phyloP scores from a whole-genome alignment of 2,113 vertebrate species.

The Ictalurus furcatus region DNA sequence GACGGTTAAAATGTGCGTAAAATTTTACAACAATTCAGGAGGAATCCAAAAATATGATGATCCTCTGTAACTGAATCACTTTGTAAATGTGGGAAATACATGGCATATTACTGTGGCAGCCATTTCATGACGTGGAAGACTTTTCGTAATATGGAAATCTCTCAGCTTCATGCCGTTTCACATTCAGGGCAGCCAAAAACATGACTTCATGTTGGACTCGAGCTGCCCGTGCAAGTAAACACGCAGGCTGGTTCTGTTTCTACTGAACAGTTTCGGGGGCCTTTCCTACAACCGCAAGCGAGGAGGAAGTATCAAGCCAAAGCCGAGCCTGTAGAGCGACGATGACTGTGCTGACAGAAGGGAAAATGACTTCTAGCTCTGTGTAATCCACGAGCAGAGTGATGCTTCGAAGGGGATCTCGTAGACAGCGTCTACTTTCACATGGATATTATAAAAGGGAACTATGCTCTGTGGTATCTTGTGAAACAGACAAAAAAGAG shows the following conservation, averaged over 20 bases:
- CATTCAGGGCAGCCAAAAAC: slow-evolving; percentile 7
- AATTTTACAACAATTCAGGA: neutral
- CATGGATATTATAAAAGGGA: slow-evolving; percentile 29
- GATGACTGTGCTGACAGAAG: slow-evolving; percentile 65
- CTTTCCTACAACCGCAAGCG: slow-evolving; percentile 62
- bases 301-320: slow-evolving; percentile 50
- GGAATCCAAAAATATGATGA: neutral
- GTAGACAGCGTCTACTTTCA: slow-evolving; percentile 30
- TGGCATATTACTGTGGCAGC: neutral
- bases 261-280: slow-evolving; percentile 53
- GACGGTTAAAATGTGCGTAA: neutral
- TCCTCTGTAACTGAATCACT: neutral
- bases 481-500: slow-evolving; percentile 1
- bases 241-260: neutral
- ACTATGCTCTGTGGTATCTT: slow-evolving; percentile 16
- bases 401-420: slow-evolving; percentile 17
- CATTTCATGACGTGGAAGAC: neutral
- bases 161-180: neutral
- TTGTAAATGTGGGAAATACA: neutral
- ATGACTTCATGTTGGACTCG: neutral
- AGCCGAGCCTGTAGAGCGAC: slow-evolving; percentile 56
- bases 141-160: neutral
- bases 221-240: neutral
- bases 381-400: slow-evolving; percentile 53
- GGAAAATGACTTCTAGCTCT: slow-evolving; percentile 51